Evolutionary conservation across 2,888 invertebrate species (phyloP).

Genomic region (Fabriciana adippe): DNA sequence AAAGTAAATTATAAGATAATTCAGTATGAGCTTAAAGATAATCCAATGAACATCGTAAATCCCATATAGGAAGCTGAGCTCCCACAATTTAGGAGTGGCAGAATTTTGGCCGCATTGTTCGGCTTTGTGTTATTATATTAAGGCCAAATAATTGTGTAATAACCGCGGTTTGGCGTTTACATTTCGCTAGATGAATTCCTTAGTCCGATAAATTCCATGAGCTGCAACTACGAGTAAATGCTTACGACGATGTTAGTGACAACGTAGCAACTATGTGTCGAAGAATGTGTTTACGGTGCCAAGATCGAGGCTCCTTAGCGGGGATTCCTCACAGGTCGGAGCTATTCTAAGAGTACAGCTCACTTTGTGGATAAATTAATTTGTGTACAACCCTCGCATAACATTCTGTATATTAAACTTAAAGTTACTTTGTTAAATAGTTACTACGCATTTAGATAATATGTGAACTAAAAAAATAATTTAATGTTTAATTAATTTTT

Average conservation of each 20-base stretch:
- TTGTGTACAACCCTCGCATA: conserved; percentile 28
- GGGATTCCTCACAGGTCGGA: conserved; percentile 46
- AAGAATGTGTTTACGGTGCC: conserved; percentile 81
- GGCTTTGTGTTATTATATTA: conserved; percentile 63
- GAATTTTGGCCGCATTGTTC: conserved; percentile 58
- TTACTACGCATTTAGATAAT: no score
- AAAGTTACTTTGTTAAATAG: neutral
- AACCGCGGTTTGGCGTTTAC: conserved; percentile 51
- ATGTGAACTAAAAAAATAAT: no score
- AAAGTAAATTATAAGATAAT: conserved; percentile 39
- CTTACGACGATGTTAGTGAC: conserved; percentile 68
- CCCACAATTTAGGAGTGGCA: conserved; percentile 62
- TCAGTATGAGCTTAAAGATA: conserved; percentile 44
- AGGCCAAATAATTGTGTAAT: conserved; percentile 52
- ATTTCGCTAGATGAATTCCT: conserved; percentile 68
- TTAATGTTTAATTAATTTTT: no score
- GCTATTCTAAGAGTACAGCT: conserved; percentile 35
- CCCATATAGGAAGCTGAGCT: conserved; percentile 63
- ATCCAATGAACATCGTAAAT: conserved; percentile 65
- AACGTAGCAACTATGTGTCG: conserved; percentile 77
- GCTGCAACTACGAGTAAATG: conserved; percentile 64
- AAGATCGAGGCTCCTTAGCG: conserved; percentile 75
- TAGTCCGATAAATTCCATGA: conserved; percentile 68
- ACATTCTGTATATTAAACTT: conserved; percentile 24
- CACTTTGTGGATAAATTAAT: conserved; percentile 41